Conservation (phyloP, 2,888 invertebrate genomes). For the Phrixothrix hirtus region DNA sequence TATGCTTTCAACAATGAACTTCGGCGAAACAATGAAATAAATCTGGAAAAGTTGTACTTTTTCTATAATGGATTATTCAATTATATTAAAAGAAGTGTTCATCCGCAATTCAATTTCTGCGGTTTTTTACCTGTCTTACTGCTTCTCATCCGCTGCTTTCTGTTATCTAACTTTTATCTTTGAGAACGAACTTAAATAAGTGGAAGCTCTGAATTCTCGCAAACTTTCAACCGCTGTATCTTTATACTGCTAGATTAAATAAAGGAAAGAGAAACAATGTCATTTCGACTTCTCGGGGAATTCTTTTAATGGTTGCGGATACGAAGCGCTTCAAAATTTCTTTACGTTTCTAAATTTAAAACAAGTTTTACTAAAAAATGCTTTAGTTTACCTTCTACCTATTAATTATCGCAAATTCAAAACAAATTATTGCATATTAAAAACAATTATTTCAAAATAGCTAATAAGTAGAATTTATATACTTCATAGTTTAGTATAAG, state of each 20-base stretch:
- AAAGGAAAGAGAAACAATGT: conserved; percentile 38
- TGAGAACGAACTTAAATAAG: conserved; percentile 41
- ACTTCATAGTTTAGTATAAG: too few relatives aligned
- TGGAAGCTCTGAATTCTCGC: conserved; percentile 35
- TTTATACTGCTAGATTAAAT: conserved; percentile 38
- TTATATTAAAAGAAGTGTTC: conserved; percentile 50
- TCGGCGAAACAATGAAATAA: conserved; percentile 15
- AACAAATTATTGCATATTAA: too few relatives aligned
- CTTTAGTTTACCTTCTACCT: too few relatives aligned
- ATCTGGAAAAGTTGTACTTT: conserved; percentile 19
- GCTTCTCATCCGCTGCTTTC: conserved; percentile 37
- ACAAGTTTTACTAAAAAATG: too few relatives aligned
- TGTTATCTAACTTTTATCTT: conserved; percentile 46
- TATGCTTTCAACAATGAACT: conserved; percentile 10
- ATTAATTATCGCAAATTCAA: too few relatives aligned
- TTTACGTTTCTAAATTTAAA: conserved; percentile 23
- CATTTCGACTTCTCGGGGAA: conserved; percentile 36
- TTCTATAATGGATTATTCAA: conserved; percentile 46
- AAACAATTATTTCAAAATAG: too few relatives aligned
- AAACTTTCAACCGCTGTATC: conserved; percentile 37
- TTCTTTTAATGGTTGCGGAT: conserved; percentile 33
- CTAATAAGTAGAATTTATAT: too few relatives aligned
- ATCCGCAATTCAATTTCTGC: conserved; percentile 48
- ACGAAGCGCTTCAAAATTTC: conserved; percentile 18
- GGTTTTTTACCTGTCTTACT: conserved; percentile 45